Evolutionary conservation across 2,797 vertebrate species (phyloP).

Genomic region (Neopelma chrysocephalum): DNA sequence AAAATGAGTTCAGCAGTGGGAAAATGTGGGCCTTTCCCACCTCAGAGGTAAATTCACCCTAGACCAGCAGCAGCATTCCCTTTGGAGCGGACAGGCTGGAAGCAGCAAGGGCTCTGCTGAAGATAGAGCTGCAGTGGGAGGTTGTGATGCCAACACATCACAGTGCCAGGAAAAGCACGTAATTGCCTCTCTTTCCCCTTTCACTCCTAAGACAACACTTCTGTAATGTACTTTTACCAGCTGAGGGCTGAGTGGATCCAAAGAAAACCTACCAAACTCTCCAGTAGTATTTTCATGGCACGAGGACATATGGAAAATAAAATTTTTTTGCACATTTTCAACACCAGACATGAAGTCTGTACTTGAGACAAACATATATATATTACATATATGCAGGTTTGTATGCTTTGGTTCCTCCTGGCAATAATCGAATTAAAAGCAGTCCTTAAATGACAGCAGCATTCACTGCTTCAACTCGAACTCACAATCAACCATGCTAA

Average conservation of each 20-base stretch:
- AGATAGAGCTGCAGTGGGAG: neutral
- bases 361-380: neutral
- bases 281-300: neutral
- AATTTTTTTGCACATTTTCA: neutral
- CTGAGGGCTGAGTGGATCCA: neutral
- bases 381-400: fast-evolving
- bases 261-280: neutral
- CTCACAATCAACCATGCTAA: neutral
- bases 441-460: neutral
- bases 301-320: neutral
- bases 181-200: neutral
- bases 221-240: neutral
- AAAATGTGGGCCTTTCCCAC: neutral
- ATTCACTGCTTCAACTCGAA: neutral
- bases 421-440: neutral
- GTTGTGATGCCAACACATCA: neutral
- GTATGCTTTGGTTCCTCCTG: neutral
- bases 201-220: neutral
- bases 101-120: neutral
- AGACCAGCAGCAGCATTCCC: neutral
- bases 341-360: neutral
- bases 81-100: neutral
- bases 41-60: neutral
- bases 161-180: neutral
- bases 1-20: slow-evolving; percentile 10